phyloP scores from a whole-genome alignment of 2,113 vertebrate species.

The Thomomys bottae region DNA sequence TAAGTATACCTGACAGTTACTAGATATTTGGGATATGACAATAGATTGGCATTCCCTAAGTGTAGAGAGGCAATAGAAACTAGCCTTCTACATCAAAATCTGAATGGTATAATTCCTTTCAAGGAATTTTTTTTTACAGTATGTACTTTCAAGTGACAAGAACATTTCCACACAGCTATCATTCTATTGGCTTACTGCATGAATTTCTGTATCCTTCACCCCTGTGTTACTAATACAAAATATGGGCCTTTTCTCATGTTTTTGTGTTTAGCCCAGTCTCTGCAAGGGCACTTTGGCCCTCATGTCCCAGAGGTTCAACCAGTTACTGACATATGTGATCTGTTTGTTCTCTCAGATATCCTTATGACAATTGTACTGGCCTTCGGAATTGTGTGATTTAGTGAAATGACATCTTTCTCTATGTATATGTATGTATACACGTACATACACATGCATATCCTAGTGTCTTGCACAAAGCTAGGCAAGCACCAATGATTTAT shows the following conservation, averaged over 20 bases:
- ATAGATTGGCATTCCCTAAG: neutral
- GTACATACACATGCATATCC: no score
- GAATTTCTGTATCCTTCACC: neutral
- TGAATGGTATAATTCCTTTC: neutral
- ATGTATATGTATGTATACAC: no score
- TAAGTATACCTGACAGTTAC: neutral
- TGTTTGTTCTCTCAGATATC: neutral
- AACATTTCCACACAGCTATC: conserved; percentile 1
- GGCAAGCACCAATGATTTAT: no score
- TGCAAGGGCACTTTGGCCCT: neutral
- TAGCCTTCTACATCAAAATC: conserved; percentile 8
- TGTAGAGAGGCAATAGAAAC: neutral
- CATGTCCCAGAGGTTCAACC: neutral
- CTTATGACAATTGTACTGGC: neutral
- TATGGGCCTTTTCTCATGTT: rapidly evolving
- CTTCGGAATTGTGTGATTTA: neutral
- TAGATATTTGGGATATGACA: neutral
- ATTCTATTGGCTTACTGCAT: neutral
- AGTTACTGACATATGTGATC: neutral
- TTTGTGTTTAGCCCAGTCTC: neutral
- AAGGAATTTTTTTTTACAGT: neutral
- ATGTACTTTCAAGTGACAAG: neutral
- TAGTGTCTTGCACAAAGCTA: no score
- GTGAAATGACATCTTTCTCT: neutral
- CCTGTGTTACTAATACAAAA: neutral